Base-by-base conservation (phyloP, 2,888 invertebrate species). In the Caradrina clavipalpis region DNA sequence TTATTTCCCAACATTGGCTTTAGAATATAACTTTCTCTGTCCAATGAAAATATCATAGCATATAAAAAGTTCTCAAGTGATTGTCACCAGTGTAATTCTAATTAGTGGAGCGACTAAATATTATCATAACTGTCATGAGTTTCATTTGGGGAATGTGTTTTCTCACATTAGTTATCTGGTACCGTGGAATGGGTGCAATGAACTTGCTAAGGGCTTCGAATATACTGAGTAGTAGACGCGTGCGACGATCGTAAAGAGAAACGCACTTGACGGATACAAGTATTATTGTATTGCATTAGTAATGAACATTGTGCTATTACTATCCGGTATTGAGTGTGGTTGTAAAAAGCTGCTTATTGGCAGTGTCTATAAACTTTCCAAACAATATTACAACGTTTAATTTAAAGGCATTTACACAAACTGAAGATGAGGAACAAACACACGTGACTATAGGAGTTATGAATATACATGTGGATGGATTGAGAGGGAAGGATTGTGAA, bases 111-210 rank as follows among this genome's bases (percentile, higher is more conserved):
- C 81, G 71, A 65, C 82, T 80, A 86, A 90, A 89, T 91, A 88
- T 91, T 89, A 89, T 89, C 87, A 86, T 90, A 90, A 89, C 88
- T 89, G 87, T 85, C 86, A 83, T 83, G 82, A 81, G 82, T 68
- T 82, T 73, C 83, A 81, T 88, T 88, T 76, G 85, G 72, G 81
- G 87, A 89, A 88, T 87, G 82, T 89, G 86, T 89, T 90, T 91
- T 89, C 90, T 89, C 89, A 89, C 90, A 90, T 90, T 88, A 87
- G 84, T 90, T 92, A 92, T 92, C 91, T 90, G 82, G 76, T 64
- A 74, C 69, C 75, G 82, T 83, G 84, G 76, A 65, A 77, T 76
- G 87, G 85, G 92, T 86, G 84, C 91, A 85, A 83, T 86, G 92
- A 92, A 88, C 91, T 87, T 77, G 82, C 80, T 83, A 80, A 88